phyloP scores from a whole-genome alignment of 2,797 vertebrate genomes.

The Darevskia nairensis region DNA sequence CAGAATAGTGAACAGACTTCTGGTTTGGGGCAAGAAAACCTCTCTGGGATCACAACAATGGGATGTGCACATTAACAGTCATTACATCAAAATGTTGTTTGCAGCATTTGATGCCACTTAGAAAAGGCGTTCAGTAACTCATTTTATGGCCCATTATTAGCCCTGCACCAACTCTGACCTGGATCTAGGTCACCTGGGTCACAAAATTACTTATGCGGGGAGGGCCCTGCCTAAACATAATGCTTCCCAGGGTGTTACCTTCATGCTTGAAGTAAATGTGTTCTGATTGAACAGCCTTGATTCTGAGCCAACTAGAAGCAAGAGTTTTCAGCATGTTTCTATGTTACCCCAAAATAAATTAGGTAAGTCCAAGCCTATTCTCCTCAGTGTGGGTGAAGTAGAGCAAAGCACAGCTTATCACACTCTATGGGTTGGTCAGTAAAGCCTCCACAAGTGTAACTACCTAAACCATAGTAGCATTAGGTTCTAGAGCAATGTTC shows the following conservation, averaged over 20 bases:
- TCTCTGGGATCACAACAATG: not conserved
- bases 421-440: not conserved
- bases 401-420: not conserved
- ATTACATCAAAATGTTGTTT: not conserved
- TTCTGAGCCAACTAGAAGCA: not conserved
- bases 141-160: not conserved
- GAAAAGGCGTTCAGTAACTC: not conserved
- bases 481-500: not conserved
- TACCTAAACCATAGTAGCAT: not conserved
- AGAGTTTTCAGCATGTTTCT: not conserved
- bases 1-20: not conserved
- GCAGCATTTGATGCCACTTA: not conserved
- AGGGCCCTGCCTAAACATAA: not conserved
- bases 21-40: not conserved
- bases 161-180: not conserved
- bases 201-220: not conserved
- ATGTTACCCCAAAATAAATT: not conserved
- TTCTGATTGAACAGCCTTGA: not conserved
- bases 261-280: not conserved
- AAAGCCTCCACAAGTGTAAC: not conserved
- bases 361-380: not conserved
- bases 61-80: not conserved
- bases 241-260: not conserved
- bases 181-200: not conserved
- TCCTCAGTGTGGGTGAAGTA: not conserved